Conservation (phyloP, 2,113 vertebrate species). For the Rhinoderma darwinii region DNA sequence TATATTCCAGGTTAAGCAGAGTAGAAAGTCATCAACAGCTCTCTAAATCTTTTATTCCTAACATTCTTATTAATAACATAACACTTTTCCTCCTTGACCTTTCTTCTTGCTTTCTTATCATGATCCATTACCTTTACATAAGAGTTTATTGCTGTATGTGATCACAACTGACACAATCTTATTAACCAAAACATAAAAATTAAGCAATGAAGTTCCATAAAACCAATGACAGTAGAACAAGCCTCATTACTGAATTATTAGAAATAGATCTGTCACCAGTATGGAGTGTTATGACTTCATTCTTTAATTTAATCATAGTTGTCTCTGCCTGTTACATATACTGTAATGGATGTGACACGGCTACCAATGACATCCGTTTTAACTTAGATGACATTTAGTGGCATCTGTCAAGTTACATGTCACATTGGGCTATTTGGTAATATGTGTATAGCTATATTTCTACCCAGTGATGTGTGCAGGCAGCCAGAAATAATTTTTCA, state of each 20-base stretch:
- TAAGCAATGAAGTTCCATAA: not conserved
- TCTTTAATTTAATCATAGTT: not conserved
- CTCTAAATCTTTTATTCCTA: not conserved
- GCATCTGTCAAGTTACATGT: not conserved
- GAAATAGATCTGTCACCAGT: not conserved
- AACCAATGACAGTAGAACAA: not conserved
- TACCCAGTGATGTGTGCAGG: not conserved
- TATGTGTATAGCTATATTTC: not conserved
- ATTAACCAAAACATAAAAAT: conserved; percentile 6
- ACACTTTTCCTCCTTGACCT: not conserved
- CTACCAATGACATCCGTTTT: not conserved
- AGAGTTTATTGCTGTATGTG: not conserved
- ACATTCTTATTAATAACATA: not conserved
- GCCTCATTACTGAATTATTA: conserved; percentile 11
- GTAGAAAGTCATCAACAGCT: not conserved
- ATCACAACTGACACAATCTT: not conserved
- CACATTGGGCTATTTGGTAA: not conserved
- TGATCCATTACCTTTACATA: conserved; percentile 20
- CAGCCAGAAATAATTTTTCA: not conserved
- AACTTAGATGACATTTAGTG: not conserved
- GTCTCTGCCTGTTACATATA: not conserved
- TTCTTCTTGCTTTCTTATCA: not conserved
- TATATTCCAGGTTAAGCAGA: not conserved
- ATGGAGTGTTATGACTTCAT: not conserved
- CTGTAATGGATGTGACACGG: not conserved